Conservation (phyloP, 2,888 invertebrate species). For the Clistopyga incitator region DNA sequence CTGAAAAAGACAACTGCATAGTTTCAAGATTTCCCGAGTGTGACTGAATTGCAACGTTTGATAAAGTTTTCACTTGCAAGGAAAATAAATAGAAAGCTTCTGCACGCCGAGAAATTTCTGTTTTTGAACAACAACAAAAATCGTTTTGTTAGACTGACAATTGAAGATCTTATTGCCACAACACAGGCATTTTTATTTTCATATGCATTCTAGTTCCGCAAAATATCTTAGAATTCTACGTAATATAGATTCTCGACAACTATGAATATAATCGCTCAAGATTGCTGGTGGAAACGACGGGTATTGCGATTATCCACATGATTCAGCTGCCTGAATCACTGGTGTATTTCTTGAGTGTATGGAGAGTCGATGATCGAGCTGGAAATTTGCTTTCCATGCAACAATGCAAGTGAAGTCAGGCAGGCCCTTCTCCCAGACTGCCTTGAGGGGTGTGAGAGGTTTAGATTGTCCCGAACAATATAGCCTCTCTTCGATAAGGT, state of each 20-base stretch:
- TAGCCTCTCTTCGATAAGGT: conserved; percentile 61
- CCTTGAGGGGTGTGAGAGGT: conserved; percentile 45
- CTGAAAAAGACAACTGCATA: too few species aligned
- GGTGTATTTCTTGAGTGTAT: conserved; percentile 46
- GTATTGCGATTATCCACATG: conserved; percentile 51
- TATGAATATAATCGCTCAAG: neutral
- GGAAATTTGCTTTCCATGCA: conserved; percentile 62
- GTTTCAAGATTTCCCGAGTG: too few species aligned
- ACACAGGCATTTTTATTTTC: too few species aligned
- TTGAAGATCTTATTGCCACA: too few species aligned
- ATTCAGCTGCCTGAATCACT: conserved; percentile 55
- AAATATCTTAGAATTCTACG: neutral
- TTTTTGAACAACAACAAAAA: too few species aligned
- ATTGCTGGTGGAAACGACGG: conserved; percentile 49
- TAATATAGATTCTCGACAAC: neutral
- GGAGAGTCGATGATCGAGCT: conserved; percentile 53
- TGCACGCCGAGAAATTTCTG: too few species aligned
- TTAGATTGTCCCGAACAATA: conserved; percentile 58
- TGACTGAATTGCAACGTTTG: too few species aligned
- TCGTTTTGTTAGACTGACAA: too few species aligned
- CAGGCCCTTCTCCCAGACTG: conserved; percentile 32
- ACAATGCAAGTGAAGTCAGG: conserved; percentile 41
- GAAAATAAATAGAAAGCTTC: neutral
- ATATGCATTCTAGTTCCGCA: too few species aligned
- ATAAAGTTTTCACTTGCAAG: neutral